Evolutionary conservation across 2,113 vertebrate species (phyloP).

Genomic region (Tinamus guttatus): DNA sequence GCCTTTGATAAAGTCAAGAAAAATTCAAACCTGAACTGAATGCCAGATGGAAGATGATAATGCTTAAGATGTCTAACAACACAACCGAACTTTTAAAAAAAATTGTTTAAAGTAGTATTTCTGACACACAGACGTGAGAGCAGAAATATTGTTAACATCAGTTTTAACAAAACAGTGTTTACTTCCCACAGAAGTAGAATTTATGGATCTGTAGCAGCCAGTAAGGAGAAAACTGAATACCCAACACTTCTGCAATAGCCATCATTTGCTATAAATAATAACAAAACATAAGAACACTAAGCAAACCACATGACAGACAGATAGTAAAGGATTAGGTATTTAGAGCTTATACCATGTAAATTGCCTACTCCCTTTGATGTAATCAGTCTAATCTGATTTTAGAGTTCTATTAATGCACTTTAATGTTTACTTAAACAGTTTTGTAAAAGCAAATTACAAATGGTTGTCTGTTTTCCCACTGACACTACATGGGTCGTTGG

Average conservation of each 20-base stretch:
- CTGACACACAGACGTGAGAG: neutral
- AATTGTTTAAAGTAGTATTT: neutral
- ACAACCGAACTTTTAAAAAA: neutral
- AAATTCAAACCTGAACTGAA: neutral
- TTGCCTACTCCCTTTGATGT: neutral
- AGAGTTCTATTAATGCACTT: neutral
- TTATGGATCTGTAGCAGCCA: neutral
- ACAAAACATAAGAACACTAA: neutral
- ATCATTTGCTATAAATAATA: neutral
- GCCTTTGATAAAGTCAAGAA: neutral
- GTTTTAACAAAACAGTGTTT: neutral
- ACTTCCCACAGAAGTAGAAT: neutral
- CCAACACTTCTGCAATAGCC: too few species aligned
- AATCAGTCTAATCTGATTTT: neutral
- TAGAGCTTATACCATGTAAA: neutral
- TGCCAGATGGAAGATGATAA: neutral
- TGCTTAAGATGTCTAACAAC: neutral
- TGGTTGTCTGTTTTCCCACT: neutral
- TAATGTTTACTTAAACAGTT: neutral
- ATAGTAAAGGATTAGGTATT: rapidly evolving
- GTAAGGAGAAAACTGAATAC: neutral
- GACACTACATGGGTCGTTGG: neutral
- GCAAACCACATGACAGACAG: neutral
- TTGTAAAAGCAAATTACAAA: neutral
- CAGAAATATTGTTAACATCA: neutral